Base-by-base conservation (phyloP, 2,888 invertebrate species). In the Fabriciana adippe region DNA sequence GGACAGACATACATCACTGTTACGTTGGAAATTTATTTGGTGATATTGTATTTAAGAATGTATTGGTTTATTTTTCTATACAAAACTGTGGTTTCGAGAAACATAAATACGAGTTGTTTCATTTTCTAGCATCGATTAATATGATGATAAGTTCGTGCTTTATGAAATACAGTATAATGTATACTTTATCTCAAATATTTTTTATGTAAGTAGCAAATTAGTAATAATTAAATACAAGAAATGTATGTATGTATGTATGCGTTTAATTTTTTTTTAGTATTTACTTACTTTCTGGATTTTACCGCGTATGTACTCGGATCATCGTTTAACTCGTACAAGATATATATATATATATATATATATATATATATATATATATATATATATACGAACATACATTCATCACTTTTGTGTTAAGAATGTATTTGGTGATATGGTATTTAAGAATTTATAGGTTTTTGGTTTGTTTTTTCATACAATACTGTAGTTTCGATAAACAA, bases 251-350 rank as follows among this genome's bases (percentile, higher is more conserved):
- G 35, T 41, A 41, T 11, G 35, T 41, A 41, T 41, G 5, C 26
- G 26, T 26, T 26, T 26, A 3, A 3, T 21, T 26, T 26, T 26
- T 26, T 26, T 26, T 13, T 1, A 0, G 16, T 41, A 41, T 18
- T 35, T 13, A 41, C 11, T 13, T 16, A 56, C 0, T 26, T 48
- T 59, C 26, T 48, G 60, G n/a, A 21, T 35, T 55, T 55, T 47
- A 54, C 45, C 55, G 53, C 26, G n/a, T 50, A 54, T 45, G 26
- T 35, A 57, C 81, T 86, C 15, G 21, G 84, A 84, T 79, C 87
- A 87, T 87, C 83, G 74, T 75, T 79, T 77, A 73, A 81, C 77
- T 77, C 79, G 76, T 76, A 78, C 77, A 78, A 78, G 79, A 82
- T 79, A 78, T 80, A 76, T 78, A 2, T 18, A 18, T 2, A 18